Evolutionary conservation across 2,797 vertebrate genomes (phyloP).

Genomic region (Anguilla obscura): DNA sequence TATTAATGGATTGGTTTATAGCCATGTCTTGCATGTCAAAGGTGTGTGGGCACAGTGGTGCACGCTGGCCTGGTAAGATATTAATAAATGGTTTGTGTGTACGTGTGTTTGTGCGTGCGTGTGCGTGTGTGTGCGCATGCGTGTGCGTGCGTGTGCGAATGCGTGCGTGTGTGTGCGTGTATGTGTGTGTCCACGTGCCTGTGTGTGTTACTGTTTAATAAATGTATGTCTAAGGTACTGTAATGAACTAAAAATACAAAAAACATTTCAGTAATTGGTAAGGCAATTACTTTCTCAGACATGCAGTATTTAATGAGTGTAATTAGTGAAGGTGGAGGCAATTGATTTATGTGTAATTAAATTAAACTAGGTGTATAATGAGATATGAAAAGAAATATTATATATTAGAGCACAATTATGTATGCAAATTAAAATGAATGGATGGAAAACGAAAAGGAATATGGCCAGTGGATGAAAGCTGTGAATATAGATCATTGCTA

Average conservation of each 20-base stretch:
- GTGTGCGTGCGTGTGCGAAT: no score
- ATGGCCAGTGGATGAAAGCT: background rate
- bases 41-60: background rate
- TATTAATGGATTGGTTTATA: background rate
- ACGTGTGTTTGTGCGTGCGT: background rate
- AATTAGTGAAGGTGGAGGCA: background rate
- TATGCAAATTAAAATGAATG: background rate
- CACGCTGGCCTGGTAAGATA: background rate
- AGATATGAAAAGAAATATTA: background rate
- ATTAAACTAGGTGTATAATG: background rate
- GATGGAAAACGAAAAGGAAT: background rate
- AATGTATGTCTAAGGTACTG: background rate
- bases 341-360: background rate
- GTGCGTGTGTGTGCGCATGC: no score
- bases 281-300: background rate
- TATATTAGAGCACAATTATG: background rate
- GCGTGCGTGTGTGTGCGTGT: no score
- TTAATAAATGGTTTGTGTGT: background rate
- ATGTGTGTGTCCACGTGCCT: no score
- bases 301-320: conserved; percentile 5
- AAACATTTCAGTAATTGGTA: background rate
- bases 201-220: no score
- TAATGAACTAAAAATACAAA: background rate
- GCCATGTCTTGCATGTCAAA: background rate
- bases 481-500: background rate